A percentile compares a stretch with the other conserved stretches of the same genome.
Evolutionary conservation across 2,888 invertebrate genomes (phyloP).

Genomic region (Apotomis betuletana): DNA sequence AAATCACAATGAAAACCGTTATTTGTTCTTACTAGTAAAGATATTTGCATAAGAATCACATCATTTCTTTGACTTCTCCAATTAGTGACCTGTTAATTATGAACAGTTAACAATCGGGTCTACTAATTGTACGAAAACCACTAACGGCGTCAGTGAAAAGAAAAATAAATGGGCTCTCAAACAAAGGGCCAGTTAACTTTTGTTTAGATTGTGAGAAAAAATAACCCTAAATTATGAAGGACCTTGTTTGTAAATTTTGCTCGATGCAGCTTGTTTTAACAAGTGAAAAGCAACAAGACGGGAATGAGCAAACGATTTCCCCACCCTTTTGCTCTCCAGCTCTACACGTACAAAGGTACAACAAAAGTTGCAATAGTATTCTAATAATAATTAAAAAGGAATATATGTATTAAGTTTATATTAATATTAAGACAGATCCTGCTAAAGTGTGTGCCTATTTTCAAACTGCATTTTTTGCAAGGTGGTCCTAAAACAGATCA

Average conservation of each 20-base stretch:
- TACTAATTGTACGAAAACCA: constrained; percentile 37
- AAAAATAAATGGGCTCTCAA: constrained; percentile 25
- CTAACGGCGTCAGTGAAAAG: constrained; percentile 19
- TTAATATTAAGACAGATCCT: too few relatives aligned
- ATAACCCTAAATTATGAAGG: constrained; percentile 57
- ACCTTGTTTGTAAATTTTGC: constrained; percentile 22
- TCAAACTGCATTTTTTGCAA: too few relatives aligned
- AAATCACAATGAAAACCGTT: not conserved
- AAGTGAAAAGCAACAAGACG: constrained; percentile 12
- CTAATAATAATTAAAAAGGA: too few relatives aligned
- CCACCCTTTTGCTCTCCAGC: too few relatives aligned
- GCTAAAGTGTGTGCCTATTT: too few relatives aligned
- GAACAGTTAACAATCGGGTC: constrained; percentile 26
- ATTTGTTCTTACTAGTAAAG: not conserved
- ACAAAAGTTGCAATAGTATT: too few relatives aligned
- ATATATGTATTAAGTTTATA: too few relatives aligned
- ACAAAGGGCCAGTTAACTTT: constrained; percentile 51
- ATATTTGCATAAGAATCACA: constrained; percentile 39
- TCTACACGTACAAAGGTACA: too few relatives aligned
- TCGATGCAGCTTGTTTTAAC: constrained; percentile 15
- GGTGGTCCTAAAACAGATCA: too few relatives aligned
- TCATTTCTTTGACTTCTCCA: constrained; percentile 24
- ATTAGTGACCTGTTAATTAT: constrained; percentile 33
- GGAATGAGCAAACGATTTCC: not conserved
- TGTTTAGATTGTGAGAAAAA: constrained; percentile 71